Evolutionary conservation across 2,113 vertebrate species (phyloP).

Genomic region (Cichladusa arquata): DNA sequence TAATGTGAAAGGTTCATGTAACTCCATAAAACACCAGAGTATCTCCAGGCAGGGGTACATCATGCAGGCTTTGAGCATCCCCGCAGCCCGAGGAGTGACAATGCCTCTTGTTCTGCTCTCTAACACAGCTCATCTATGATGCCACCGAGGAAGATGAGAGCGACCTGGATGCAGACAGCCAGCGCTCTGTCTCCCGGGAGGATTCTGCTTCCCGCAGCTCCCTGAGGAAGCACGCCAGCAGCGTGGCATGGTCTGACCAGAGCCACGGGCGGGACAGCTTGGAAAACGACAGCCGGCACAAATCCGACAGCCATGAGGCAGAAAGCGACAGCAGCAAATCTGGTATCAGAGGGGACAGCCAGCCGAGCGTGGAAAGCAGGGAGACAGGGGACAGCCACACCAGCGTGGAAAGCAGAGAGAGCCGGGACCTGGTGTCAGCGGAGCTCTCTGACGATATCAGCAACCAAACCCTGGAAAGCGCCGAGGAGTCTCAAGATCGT

Average conservation of each 20-base stretch:
- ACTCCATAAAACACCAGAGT: neutral
- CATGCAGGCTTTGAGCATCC: neutral
- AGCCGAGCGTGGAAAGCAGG: neutral
- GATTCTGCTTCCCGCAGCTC: neutral
- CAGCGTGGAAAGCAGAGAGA: neutral
- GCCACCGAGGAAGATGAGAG: slow-evolving; percentile 42
- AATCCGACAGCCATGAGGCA: neutral
- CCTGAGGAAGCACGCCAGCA: neutral
- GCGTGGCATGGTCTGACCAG: neutral
- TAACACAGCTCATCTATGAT: slow-evolving; percentile 48
- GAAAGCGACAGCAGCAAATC: neutral
- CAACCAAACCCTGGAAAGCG: slow-evolving; percentile 21
- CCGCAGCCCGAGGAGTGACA: neutral
- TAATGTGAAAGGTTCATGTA: neutral
- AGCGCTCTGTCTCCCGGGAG: neutral
- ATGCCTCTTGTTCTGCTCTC: neutral
- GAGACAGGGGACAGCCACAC: neutral
- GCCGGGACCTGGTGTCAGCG: neutral
- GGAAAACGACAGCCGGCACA: slow-evolving; percentile 49
- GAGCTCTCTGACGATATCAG: neutral
- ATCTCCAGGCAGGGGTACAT: neutral
- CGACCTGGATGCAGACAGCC: neutral
- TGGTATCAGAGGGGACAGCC: neutral
- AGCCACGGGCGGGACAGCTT: neutral
- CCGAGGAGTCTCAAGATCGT: slow-evolving; percentile 2